Conservation (phyloP, 2,797 vertebrate species). For the Malurus leucopterus region DNA sequence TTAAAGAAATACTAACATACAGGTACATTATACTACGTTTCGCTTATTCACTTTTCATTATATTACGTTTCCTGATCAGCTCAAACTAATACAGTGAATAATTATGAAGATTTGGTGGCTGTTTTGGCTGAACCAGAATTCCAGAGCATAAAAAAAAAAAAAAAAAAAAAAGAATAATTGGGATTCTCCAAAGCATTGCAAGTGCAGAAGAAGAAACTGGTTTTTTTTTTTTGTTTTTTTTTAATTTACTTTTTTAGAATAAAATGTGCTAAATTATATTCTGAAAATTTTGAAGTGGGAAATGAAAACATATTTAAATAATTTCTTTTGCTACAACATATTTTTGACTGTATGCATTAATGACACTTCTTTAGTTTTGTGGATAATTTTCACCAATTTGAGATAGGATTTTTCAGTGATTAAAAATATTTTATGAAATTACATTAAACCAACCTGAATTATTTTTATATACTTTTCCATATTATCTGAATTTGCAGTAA, state of each 20-base stretch:
- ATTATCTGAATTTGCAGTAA: neutral
- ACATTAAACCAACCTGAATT: neutral
- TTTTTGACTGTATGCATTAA: neutral
- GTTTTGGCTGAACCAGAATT: neutral
- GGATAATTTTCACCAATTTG: neutral
- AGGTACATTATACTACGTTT: neutral
- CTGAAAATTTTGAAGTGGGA: neutral
- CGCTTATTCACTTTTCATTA: neutral
- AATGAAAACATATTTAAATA: neutral
- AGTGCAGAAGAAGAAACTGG: neutral
- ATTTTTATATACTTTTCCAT: neutral
- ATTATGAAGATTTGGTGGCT: neutral
- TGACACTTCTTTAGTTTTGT: neutral
- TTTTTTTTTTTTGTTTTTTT: too few species aligned
- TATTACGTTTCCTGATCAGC: neutral
- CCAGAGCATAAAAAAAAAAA: neutral
- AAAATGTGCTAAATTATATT: neutral
- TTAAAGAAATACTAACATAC: neutral
- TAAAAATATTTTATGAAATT: neutral
- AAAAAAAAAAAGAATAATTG: neutral
- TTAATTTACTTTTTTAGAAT: neutral
- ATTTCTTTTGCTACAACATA: neutral
- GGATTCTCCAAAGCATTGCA: neutral
- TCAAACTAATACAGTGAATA: neutral
- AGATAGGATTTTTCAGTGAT: neutral